Evolutionary conservation across 2,113 vertebrate species (phyloP), one percentile per base, ranked within the genome.

Genomic region (Xyrauchen texanus): DNA sequence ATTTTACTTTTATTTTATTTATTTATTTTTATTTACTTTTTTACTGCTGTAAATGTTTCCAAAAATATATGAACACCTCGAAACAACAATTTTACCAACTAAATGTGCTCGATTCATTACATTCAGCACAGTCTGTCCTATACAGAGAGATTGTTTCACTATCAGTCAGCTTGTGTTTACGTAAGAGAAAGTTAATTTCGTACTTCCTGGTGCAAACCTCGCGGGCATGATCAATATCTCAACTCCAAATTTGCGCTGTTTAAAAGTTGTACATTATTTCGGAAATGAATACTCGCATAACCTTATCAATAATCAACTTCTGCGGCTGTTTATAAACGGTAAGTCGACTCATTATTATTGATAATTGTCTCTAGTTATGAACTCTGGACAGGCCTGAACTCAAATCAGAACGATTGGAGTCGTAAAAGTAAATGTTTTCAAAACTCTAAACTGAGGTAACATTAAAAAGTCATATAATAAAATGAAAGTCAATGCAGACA

Each of bases 161-260:
- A n/a, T 46, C 55, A 5, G 7, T 13, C 57, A 62, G 44, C 11
- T 62, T 49, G 60, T 11, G 45, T 74, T 74, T 13, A 63, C 71
- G 71, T 51, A 74, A 45, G 51, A 71, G 58, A 5, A 72, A 60
- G 55, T 62, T 74, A 8, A 62, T 74, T 74, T 74, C 71, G 58
- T 74, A 9, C 58, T 74, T 74, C 71, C 71, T 74, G 71, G 71
- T 74, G 16, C 34, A 51, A 62, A 51, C 69, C 10, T 16, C 13
- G 21, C 21, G 16, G 6, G 13, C 11, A 60, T 47, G 58, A n/a
- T 51, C 45, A 51, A 34, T 74, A 46, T 10, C 15, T 13, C 57
- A 34, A 12, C 58, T 61, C 21, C 2, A n/a, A 1, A 34, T 34
- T 34, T 3, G 13, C 55, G 4, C 4, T 49, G 15, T 16, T 5